These are phyloP conservation scores for Phataginus tetradactyla DNA, from an alignment of 2,797 vertebrate genomes.

Conservation along the genomic window DNA sequence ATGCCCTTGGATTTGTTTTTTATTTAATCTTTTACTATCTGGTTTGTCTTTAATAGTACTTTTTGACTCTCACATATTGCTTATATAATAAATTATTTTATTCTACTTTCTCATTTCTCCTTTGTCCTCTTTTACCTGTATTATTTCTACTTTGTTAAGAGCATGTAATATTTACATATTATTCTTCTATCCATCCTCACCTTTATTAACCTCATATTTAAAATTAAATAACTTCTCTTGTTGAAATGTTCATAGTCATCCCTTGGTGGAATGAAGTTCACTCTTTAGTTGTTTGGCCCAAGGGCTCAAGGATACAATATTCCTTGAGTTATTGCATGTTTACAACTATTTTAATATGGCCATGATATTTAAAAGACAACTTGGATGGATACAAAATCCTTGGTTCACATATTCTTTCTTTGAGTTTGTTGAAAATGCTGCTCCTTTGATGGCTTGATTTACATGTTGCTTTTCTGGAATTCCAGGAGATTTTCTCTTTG, in stretches of 20 bases:
- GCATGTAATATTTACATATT: background rate
- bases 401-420: background rate
- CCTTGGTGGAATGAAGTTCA: background rate
- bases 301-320: background rate
- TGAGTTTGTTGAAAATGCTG: background rate
- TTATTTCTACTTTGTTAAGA: background rate
- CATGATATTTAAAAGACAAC: background rate
- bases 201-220: background rate
- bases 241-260: background rate
- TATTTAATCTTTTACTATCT: conserved; percentile 3
- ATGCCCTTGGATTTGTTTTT: background rate
- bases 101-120: background rate
- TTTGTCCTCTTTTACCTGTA: background rate
- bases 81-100: background rate
- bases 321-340: background rate
- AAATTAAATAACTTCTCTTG: background rate
- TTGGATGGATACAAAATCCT: background rate
- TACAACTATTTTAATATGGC: background rate
- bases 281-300: background rate
- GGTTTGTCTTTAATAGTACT: background rate
- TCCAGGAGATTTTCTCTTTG: background rate
- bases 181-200: background rate
- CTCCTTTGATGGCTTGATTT: background rate
- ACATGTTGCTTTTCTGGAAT: background rate
- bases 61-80: background rate